Evolutionary conservation across 2,797 vertebrate species (phyloP), one percentile per base, ranked within the genome.

Genomic region (Hippocampus kuda): DNA sequence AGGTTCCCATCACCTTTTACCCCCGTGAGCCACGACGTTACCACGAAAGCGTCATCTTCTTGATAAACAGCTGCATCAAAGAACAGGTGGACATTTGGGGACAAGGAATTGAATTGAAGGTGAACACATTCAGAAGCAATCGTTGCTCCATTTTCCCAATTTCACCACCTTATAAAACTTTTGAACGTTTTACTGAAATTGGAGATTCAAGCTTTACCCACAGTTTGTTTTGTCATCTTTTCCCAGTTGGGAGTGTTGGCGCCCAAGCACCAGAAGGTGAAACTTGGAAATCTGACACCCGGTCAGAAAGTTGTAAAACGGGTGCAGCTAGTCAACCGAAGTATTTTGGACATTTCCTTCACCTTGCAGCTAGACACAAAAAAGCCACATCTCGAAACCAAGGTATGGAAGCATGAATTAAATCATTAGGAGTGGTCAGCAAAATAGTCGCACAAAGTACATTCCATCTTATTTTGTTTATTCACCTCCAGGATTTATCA

Each of bases 81-180:
- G 86, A 91, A 69, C 82, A 78, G 1, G 79, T 95, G 66, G 92
- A 92, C 67, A 83, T 96, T 66, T 87, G 81, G 74, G 96, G 95
- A 12, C 91, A 88, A 67, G 95, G 95, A 67, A 75, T 86, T 0
- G 88, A 94, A 76, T 81, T 95, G 87, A 94, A 93, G 94, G 95
- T 96, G 77, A 84, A 38, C 5, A 59, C 15, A 6, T 15, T 16
- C 63, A 48, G 16, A 13, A 16, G 13, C n/a, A 16, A 27, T 65
- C 15, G 44, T 12, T 15, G 22, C 62, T 61, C 59, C 3, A 12
- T 10, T 20, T 61, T 34, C 27, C 1, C 16, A 61, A 59, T 24
- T 12, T 57, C 54, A 8, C 3, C 15, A 30, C 26, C 27, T 57
- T 16, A 30, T 59, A 22, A 44, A 44, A 65, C 44, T 11, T 48